Percentiles rank a stretch among this genome's conserved stretches.
Evolutionary conservation across 1,140 invertebrate genomes (phyloP).

Genomic region (Temnothorax longispinosus): DNA sequence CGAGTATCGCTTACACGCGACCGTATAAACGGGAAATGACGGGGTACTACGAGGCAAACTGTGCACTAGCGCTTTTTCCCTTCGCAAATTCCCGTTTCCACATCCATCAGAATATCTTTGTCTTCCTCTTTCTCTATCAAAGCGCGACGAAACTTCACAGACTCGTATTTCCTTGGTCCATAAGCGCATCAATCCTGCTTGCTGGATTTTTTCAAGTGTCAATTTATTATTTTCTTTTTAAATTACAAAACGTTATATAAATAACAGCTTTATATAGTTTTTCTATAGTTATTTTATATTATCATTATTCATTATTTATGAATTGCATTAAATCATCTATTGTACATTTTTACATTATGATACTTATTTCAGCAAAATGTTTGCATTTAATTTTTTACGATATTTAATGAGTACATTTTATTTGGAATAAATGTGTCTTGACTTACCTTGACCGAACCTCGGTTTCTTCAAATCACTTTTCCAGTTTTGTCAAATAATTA

Average conservation of each 20-base stretch:
- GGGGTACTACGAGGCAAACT: conserved; percentile 34
- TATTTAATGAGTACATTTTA: conserved; percentile 16
- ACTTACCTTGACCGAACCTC: neutral
- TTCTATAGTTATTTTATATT: neutral
- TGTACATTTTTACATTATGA: neutral
- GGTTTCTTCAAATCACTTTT: neutral
- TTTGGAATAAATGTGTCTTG: neutral
- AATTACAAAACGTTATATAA: neutral
- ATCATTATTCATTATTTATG: neutral
- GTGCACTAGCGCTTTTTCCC: conserved; percentile 50
- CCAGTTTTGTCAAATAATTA: conserved; percentile 1
- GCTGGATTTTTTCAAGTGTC: neutral
- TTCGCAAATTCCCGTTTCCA: conserved; percentile 49
- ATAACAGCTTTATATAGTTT: neutral
- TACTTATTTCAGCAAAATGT: neutral
- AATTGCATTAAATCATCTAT: neutral
- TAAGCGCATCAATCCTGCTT: conserved; percentile 56
- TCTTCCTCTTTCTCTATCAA: conserved; percentile 29
- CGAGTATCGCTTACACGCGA: conserved; percentile 66
- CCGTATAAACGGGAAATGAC: conserved; percentile 64
- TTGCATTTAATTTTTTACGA: neutral
- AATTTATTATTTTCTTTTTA: neutral
- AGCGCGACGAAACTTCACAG: conserved; percentile 23
- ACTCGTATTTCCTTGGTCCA: conserved; percentile 42
- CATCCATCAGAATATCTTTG: conserved; percentile 30